phyloP scores from a whole-genome alignment of 2,113 vertebrate species.

The Podarcis muralis region DNA sequence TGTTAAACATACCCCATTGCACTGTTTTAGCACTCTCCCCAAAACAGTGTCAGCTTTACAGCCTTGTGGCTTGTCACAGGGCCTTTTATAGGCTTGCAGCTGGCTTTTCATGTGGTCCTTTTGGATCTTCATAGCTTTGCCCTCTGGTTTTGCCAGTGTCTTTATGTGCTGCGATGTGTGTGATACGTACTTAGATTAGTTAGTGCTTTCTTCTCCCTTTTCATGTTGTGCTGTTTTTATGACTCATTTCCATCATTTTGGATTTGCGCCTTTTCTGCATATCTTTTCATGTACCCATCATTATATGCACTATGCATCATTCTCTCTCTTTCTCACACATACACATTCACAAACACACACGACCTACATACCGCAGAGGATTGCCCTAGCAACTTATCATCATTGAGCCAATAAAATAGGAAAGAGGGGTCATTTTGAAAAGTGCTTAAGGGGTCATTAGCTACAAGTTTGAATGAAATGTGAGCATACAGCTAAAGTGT shows the following conservation, averaged over 20 bases:
- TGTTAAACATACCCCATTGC: constrained; percentile 52
- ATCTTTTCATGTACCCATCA: background rate
- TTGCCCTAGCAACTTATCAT: background rate
- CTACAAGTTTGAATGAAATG: constrained; percentile 10
- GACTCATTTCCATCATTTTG: background rate
- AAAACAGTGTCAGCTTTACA: constrained; percentile 58
- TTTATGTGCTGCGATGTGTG: background rate
- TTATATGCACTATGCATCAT: background rate
- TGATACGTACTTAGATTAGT: background rate
- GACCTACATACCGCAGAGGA: background rate
- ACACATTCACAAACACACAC: background rate
- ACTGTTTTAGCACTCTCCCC: constrained; percentile 36
- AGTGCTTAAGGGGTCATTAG: constrained; percentile 3
- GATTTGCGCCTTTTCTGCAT: background rate
- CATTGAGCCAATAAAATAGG: background rate
- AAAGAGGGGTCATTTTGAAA: constrained; percentile 38
- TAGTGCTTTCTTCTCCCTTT: background rate
- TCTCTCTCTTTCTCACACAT: too few species aligned
- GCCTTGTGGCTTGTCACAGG: constrained; percentile 49
- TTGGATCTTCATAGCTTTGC: background rate
- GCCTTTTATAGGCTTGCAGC: constrained; percentile 45
- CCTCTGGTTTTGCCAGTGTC: background rate
- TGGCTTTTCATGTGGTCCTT: constrained; percentile 30
- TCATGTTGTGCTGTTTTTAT: background rate
- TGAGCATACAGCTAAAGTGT: background rate